Evolutionary conservation across 35 echinoderm and acorn worm species (phyloP).

Genomic region (Stichopus chloronotus): DNA sequence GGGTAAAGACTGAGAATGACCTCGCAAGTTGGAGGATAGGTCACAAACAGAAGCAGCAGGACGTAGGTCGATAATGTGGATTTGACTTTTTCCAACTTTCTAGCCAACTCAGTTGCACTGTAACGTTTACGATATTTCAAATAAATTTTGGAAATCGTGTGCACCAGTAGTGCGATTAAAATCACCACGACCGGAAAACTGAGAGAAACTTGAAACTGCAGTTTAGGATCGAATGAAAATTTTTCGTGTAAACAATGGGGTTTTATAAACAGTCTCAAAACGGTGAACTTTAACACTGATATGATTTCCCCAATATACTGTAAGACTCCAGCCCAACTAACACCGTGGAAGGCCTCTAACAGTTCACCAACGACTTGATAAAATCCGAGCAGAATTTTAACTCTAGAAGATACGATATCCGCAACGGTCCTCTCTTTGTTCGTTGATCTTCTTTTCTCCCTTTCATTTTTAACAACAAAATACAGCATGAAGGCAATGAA

Average conservation of each 20-base stretch:
- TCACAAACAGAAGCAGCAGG: background rate
- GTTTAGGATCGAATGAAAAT: background rate
- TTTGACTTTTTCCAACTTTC: background rate
- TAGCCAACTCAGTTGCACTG: background rate
- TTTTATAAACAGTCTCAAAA: conserved; percentile 23
- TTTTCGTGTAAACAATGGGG: conserved; percentile 3
- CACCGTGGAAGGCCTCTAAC: conserved; percentile 39
- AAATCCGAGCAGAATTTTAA: conserved; percentile 63
- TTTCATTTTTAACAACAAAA: background rate
- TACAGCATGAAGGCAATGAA: background rate
- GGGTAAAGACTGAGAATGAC: conserved; percentile 1
- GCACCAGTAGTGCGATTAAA: background rate
- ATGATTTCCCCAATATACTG: conserved; percentile 22
- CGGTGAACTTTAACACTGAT: background rate
- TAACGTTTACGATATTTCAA: background rate
- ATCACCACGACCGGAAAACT: background rate
- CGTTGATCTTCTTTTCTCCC: background rate
- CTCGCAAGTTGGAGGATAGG: conserved; percentile 28
- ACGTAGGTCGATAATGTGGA: conserved; percentile 1
- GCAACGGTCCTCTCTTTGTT: background rate
- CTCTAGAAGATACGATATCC: background rate
- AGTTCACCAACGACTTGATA: conserved; percentile 61
- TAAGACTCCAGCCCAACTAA: conserved; percentile 44
- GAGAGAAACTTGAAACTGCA: background rate
- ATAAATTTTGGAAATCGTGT: background rate